phyloP scores from a whole-genome alignment of 2,797 vertebrate species.

The Scolopax rusticola region DNA sequence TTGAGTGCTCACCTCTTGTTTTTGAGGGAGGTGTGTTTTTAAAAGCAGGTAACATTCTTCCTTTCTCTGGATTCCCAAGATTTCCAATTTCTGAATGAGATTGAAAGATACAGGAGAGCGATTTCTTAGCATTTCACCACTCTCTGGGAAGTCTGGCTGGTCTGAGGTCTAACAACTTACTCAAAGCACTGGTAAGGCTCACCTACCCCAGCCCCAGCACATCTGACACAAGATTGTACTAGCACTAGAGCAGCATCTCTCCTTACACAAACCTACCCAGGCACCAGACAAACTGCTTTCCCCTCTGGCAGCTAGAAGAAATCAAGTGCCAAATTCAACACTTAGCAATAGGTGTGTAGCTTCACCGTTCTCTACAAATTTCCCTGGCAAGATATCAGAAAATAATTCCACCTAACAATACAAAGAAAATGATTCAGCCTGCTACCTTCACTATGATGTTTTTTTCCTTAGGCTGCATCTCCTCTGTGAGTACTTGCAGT shows the following conservation, averaged over 20 bases:
- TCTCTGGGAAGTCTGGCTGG: neutral
- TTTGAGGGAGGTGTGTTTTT: neutral
- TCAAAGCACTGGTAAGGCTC: neutral
- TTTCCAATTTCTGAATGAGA: neutral
- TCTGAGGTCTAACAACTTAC: neutral
- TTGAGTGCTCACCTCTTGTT: neutral
- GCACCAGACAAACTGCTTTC: neutral
- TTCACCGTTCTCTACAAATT: neutral
- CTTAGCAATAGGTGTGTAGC: neutral
- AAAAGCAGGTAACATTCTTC: neutral
- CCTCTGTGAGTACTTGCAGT: neutral
- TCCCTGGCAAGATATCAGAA: neutral
- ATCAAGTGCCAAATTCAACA: neutral
- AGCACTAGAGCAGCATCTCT: neutral
- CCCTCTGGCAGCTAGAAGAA: neutral
- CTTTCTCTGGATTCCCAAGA: neutral
- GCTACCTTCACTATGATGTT: neutral
- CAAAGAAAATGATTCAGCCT: neutral
- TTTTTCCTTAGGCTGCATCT: neutral
- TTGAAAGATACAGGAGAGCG: fast-evolving
- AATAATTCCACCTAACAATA: neutral
- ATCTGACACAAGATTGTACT: neutral
- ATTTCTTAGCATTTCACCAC: neutral
- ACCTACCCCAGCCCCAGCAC: neutral
- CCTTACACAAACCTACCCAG: neutral